Evolutionary conservation across 2,888 invertebrate genomes (phyloP), one percentile per base, ranked within the genome.

Genomic region (Xanthostigma xanthostigma): DNA sequence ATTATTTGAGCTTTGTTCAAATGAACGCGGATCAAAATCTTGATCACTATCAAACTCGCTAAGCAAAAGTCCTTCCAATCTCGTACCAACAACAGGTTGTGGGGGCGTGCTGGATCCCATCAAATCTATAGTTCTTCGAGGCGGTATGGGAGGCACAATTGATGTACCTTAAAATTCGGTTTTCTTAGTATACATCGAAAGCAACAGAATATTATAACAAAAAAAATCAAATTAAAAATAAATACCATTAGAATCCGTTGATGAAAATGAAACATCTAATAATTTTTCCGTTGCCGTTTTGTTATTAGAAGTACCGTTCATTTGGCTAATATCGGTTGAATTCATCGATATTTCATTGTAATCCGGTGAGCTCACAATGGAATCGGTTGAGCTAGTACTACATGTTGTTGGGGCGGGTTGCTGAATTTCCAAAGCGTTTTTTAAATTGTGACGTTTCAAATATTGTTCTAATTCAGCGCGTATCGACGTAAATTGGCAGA

Each of bases 21-120:
- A 83, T 14, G 90, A 90, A 53, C 92, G 77, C 0, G 93, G 92
- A 72, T 93, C 88, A 62, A 93, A 93, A 66, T 89, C 84, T 69
- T 70, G 58, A 68, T 79, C 84, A 53, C 79, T 82, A 59, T 91
- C 88, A 48, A 90, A 81, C 63, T 89, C 85, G 60, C 85, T 81
- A 58, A 88, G 72, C 10, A 88, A 64, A 13, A 86, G 64, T 37
- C 82, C 84, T 64, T 88, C 87, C 53, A 86, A 72, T 67, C 84
- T 85, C 40, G 85, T 81, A 54, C 84, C 86, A 49, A 85, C 84
- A 39, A 77, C 69, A 36, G 81, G 81, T 57, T 78, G 75, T 9
- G 48, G 37, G 13, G 48, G 48, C 8, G 42, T 36, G 27, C 27
- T 33, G 9, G 44, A 49, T 45, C 53, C 49, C 45, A 54, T 53